phyloP scores from a whole-genome alignment of 1,140 invertebrate species.

The Drosophila athabasca region DNA sequence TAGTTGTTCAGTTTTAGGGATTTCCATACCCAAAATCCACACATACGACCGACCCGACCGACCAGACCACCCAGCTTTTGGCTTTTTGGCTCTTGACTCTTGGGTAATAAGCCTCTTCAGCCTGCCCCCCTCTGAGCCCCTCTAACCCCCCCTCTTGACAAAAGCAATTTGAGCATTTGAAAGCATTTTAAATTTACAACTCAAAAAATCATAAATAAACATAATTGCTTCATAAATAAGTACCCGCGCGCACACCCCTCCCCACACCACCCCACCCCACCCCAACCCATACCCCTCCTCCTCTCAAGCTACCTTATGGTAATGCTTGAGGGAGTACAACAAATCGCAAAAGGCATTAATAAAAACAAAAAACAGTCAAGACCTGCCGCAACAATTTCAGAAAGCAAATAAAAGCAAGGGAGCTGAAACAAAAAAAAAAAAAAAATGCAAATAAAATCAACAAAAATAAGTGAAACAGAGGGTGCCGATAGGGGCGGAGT shows the following conservation, averaged over 20 bases:
- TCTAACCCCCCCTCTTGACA: too few relatives aligned
- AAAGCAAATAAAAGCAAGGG: constrained; percentile 27
- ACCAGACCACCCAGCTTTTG: too few relatives aligned
- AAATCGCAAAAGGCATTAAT: constrained; percentile 8
- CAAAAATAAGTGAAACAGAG: constrained; percentile 15
- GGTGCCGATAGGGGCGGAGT: background rate
- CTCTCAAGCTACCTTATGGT: too few relatives aligned
- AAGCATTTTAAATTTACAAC: constrained; percentile 48
- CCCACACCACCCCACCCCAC: background rate
- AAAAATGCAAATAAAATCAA: constrained; percentile 38
- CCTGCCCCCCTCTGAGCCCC: too few relatives aligned
- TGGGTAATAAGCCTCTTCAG: constrained; percentile 7
- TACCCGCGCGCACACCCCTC: background rate
- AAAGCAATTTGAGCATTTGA: constrained; percentile 37
- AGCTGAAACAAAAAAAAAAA: constrained; percentile 29
- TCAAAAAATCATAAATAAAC: constrained; percentile 55
- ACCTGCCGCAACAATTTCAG: constrained; percentile 69
- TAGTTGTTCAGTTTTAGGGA: too few relatives aligned
- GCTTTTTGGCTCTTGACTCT: background rate
- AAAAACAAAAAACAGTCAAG: constrained; percentile 36
- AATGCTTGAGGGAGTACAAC: constrained; percentile 12
- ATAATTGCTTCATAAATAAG: constrained; percentile 61
- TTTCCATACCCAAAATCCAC: background rate
- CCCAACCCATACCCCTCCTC: background rate
- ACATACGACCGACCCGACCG: too few relatives aligned